A percentile compares a stretch with the other conserved stretches of the same genome.
Evolutionary conservation across 2,113 vertebrate genomes (phyloP).

Genomic region (Caranx melampygus): DNA sequence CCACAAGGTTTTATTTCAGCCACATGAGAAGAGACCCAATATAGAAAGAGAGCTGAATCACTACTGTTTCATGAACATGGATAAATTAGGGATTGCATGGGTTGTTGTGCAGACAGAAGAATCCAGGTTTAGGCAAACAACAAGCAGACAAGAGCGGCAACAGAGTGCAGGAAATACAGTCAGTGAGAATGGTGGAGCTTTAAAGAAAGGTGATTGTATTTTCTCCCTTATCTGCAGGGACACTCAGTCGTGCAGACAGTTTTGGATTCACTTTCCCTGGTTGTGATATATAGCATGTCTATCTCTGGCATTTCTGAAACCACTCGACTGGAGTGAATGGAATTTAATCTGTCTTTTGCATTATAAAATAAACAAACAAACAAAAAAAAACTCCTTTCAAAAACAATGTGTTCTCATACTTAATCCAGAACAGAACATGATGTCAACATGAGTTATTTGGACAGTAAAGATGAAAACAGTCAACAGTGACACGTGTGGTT

Average conservation of each 20-base stretch:
- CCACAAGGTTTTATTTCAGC: slow-evolving; percentile 19
- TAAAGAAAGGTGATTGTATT: not conserved
- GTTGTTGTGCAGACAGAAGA: not conserved
- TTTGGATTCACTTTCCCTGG: not conserved
- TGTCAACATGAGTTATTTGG: not conserved
- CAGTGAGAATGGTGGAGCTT: not conserved
- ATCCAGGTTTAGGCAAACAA: slow-evolving; percentile 3
- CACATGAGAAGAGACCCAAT: slow-evolving; percentile 20
- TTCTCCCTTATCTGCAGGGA: not conserved
- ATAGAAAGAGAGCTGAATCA: slow-evolving; percentile 26
- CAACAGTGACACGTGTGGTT: not conserved
- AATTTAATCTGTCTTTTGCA: not conserved
- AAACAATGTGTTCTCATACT: too few species aligned
- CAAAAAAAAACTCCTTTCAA: not conserved
- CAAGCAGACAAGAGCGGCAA: not conserved
- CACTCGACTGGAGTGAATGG: not conserved
- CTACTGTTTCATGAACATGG: slow-evolving; percentile 12
- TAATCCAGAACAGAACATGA: not conserved
- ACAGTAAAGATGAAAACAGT: not conserved
- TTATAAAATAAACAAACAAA: not conserved
- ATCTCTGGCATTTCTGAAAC: not conserved
- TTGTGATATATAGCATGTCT: not conserved
- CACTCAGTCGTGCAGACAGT: not conserved
- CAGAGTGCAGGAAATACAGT: not conserved
- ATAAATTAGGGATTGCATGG: slow-evolving; percentile 27